Base-by-base conservation (phyloP, 2,113 vertebrate species). In the Crocuta crocuta region DNA sequence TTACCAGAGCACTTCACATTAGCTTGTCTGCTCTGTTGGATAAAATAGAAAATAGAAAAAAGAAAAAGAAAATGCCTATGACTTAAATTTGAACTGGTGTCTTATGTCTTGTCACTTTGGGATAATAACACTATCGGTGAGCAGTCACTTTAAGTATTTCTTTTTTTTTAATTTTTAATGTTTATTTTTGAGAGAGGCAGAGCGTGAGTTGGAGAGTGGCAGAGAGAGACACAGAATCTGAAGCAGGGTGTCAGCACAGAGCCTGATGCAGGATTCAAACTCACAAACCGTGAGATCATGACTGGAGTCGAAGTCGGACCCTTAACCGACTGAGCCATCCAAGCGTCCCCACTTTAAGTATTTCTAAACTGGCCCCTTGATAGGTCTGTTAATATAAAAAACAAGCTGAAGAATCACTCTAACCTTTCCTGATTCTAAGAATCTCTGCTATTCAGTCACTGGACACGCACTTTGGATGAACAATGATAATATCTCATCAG, bases 401-500 rank as follows among this genome's bases (percentile, higher is more conserved):
- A 0, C 78, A 17, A 31, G 55, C 84, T 48, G 0, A 78, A 82
- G 24, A 73, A 35, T 83, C 91, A 53, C 31, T 65, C 82, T 31
- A 53, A 1, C 24, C 48, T 79, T 63, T 17, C 68, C 23, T 89
- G 50, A 65, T 81, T 84, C 35, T 50, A 80, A 74, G 80, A 93
- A 0, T 90, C 89, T 61, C 15, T 81, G n/a, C 63, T 76, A n/a
- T 6, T 8, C 68, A 45, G 53, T 55, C 17, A 31, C 1, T 98
- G 63, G 88, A 17, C 0, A 1, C 0, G 86, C 93, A 93, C 96
- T 98, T 98, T 95, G 84, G 48, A 90, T 97, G 86, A 6, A 13
- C 24, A 33, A 55, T 13, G 89, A 1, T 74, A 95, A 78, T 9
- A 0, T 73, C 79, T 74, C 58, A 17, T 79, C 55, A 0, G 35